Evolutionary conservation across 1,140 invertebrate genomes (phyloP).

Genomic region (Neodiprion virginianus): DNA sequence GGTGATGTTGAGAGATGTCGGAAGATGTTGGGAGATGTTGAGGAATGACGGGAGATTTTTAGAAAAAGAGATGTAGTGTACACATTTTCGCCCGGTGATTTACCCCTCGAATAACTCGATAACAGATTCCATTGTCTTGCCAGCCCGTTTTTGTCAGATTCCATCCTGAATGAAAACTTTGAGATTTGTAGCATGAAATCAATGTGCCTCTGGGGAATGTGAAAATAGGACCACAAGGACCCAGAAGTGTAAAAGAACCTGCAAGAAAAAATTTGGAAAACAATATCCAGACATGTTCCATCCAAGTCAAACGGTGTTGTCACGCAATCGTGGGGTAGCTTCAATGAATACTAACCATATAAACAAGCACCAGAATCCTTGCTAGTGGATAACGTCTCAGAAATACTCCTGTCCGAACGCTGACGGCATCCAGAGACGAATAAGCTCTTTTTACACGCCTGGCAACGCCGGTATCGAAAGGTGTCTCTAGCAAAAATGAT

Average conservation of each 20-base stretch:
- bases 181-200: conserved; percentile 19
- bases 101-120: conserved; percentile 8
- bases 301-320: too few relatives aligned
- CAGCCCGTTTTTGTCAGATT: conserved; percentile 6
- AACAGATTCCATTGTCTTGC: conserved; percentile 11
- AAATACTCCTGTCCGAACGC: conserved; percentile 80
- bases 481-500: conserved; percentile 75
- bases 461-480: conserved; percentile 79
- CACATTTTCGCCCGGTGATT: conserved; percentile 11
- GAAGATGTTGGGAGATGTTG: too few relatives aligned
- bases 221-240: conserved; percentile 74
- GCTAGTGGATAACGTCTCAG: conserved; percentile 81
- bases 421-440: conserved; percentile 77
- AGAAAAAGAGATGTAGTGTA: conserved; percentile 7
- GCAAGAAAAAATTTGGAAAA: conserved; percentile 42
- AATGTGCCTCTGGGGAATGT: conserved; percentile 72
- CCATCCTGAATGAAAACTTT: not conserved
- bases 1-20: too few relatives aligned
- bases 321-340: too few relatives aligned
- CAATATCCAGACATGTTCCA: not conserved
- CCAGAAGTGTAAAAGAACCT: conserved; percentile 76
- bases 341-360: conserved; percentile 65
- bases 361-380: conserved; percentile 78
- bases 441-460: conserved; percentile 82
- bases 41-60: not conserved